Evolutionary conservation across 2,797 vertebrate genomes (phyloP).

Genomic region (Erethizon dorsatum): DNA sequence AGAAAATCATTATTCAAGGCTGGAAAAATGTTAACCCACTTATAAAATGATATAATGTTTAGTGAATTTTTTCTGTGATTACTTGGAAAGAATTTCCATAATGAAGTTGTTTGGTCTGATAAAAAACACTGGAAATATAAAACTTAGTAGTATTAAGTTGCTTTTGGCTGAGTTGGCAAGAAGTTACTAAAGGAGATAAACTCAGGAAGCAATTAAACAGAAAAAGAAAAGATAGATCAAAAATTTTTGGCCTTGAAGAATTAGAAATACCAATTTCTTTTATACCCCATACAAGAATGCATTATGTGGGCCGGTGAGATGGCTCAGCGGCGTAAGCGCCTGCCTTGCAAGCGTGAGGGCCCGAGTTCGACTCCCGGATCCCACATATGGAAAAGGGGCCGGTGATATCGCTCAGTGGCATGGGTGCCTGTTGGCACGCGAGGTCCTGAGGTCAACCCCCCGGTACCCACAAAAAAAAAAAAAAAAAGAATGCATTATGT

Average conservation of each 20-base stretch:
- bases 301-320: too few relatives aligned
- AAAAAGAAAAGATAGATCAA: conserved; percentile 19
- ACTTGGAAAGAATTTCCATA: neutral
- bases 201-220: conserved; percentile 41
- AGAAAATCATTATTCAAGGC: neutral
- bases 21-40: neutral
- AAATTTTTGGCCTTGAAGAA: neutral
- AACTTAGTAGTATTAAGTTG: neutral
- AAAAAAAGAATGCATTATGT: conserved; percentile 1
- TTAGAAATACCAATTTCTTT: conserved; percentile 12
- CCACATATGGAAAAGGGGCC: too few relatives aligned
- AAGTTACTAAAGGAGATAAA: conserved; percentile 20
- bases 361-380: too few relatives aligned
- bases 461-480: too few relatives aligned
- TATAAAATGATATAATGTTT: conserved; percentile 3
- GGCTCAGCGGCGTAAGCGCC: too few relatives aligned
- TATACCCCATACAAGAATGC: neutral
- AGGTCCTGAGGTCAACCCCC: too few relatives aligned
- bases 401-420: too few relatives aligned
- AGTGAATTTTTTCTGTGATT: conserved; percentile 24
- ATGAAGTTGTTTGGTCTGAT: neutral
- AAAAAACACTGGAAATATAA: conserved; percentile 18
- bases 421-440: too few relatives aligned
- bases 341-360: too few relatives aligned
- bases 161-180: conserved; percentile 39